A percentile compares a stretch with the other conserved stretches of the same genome.
phyloP scores from a whole-genome alignment of 2,888 invertebrate species.

The Salticus scenicus region DNA sequence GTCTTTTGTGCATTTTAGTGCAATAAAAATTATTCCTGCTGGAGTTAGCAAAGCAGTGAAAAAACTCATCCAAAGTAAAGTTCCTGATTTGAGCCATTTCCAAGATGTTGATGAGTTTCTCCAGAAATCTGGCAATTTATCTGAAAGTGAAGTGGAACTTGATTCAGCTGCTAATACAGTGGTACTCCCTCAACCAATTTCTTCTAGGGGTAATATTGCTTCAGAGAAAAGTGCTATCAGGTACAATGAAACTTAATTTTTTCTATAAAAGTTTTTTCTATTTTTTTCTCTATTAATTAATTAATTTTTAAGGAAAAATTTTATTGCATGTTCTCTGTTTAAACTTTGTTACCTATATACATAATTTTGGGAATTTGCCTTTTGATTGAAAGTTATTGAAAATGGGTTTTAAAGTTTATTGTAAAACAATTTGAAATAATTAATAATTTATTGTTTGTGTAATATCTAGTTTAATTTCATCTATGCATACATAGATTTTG shows the following conservation, averaged over 20 bases:
- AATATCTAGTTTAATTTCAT: too few relatives aligned
- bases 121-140: constrained; percentile 79
- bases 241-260: constrained; percentile 72
- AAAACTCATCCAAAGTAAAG: constrained; percentile 91
- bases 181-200: constrained; percentile 83
- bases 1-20: constrained; percentile 78
- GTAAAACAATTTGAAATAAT: too few relatives aligned
- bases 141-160: constrained; percentile 91
- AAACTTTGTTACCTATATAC: too few relatives aligned
- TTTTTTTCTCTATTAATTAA: too few relatives aligned
- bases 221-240: constrained; percentile 77
- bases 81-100: constrained; percentile 90
- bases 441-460: too few relatives aligned
- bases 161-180: constrained; percentile 90
- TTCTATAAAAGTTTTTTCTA: too few relatives aligned
- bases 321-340: too few relatives aligned
- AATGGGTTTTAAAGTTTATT: too few relatives aligned
- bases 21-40: constrained; percentile 92
- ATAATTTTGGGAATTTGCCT: too few relatives aligned
- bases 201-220: constrained; percentile 76
- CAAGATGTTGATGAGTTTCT: constrained; percentile 92
- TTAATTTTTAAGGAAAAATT: too few relatives aligned
- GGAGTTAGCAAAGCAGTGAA: constrained; percentile 93
- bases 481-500: too few relatives aligned
- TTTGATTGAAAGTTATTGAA: too few relatives aligned